Conservation (phyloP, 1,140 invertebrate genomes). For the Aricia agestis region DNA sequence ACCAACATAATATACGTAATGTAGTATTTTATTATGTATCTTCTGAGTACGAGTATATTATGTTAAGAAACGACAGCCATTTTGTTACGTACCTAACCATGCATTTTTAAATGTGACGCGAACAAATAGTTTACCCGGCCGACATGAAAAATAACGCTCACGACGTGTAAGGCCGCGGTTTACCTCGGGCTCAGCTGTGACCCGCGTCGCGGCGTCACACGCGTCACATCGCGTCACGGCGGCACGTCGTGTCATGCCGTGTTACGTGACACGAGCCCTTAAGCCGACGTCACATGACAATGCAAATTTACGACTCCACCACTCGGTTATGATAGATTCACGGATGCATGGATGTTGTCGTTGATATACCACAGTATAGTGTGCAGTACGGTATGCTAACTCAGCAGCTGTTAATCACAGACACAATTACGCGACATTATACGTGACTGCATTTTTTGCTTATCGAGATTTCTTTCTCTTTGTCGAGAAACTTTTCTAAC, state of each 20-base stretch:
- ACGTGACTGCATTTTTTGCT: no score
- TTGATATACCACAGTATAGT: not conserved
- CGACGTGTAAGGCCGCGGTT: not conserved
- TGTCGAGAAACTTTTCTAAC: no score
- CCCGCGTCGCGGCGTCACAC: not conserved
- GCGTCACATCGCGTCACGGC: not conserved
- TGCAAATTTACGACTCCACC: constrained; percentile 6
- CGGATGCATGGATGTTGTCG: not conserved
- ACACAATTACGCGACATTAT: no score
- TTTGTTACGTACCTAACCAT: not conserved
- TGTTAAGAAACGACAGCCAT: not conserved
- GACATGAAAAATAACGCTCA: not conserved
- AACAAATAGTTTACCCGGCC: not conserved
- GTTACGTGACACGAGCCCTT: not conserved
- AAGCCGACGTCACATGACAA: constrained; percentile 4
- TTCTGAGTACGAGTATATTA: not conserved
- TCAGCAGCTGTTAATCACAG: no score
- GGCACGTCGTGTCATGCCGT: not conserved
- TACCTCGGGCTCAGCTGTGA: not conserved
- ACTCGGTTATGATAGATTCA: not conserved
- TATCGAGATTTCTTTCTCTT: no score
- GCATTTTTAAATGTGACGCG: not conserved
- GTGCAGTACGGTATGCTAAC: no score
- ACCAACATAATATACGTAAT: no score
- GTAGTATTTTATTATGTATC: no score